A percentile compares a stretch with the other conserved stretches of the same genome.
Conservation (phyloP, 37 sponge, comb jelly and placozoan genomes). For the Lycopodina hypogea region DNA sequence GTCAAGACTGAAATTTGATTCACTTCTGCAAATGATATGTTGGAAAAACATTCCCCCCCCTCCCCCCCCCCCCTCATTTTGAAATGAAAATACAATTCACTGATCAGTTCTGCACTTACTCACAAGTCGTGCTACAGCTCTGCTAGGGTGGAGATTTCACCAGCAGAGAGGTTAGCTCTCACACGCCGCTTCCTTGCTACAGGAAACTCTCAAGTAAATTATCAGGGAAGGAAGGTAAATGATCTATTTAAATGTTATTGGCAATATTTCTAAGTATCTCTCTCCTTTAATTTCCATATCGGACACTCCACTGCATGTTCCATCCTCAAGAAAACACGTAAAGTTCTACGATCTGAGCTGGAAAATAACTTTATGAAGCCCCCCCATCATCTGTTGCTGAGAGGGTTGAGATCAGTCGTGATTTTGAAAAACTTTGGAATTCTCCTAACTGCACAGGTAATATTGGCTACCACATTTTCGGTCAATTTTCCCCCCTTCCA, state of each 20-base stretch:
- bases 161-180: conserved; percentile 36
- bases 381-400: conserved; percentile 13
- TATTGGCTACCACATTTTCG: background rate
- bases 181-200: conserved; percentile 27
- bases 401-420: conserved; percentile 18
- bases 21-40: no score
- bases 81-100: no score
- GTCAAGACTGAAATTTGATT: no score
- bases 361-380: conserved; percentile 14
- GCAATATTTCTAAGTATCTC: no score
- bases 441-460: conserved; percentile 36
- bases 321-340: no score
- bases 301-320: no score
- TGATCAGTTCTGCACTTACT: no score
- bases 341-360: background rate
- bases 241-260: no score
- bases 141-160: conserved; percentile 10
- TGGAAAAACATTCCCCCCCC: no score
- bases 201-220: conserved; percentile 6
- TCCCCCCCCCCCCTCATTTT: no score
- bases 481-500: no score
- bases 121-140: background rate
- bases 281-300: no score
- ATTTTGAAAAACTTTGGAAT: conserved; percentile 41
- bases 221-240: background rate